phyloP scores from a whole-genome alignment of 2,888 invertebrate species.

The Steinernema scapterisci region DNA sequence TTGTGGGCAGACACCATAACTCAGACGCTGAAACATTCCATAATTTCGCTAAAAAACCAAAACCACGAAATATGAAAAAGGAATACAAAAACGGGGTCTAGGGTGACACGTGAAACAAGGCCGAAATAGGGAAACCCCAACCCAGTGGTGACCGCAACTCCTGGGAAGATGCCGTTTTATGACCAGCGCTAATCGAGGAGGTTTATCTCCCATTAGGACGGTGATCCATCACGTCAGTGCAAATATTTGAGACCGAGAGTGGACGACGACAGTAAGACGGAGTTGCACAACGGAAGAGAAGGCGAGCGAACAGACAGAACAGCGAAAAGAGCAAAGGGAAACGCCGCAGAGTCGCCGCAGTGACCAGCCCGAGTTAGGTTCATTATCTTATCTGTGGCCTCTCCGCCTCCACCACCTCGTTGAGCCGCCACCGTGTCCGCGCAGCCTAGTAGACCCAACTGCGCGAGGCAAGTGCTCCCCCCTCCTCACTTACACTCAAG shows the following conservation, averaged over 20 bases:
- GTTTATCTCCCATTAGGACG: slow-evolving; percentile 22
- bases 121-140: background rate
- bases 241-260: slow-evolving; percentile 5
- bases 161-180: slow-evolving; percentile 10
- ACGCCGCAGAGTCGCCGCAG: too few relatives aligned
- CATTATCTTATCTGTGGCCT: background rate
- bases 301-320: background rate
- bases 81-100: too few relatives aligned
- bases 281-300: slow-evolving; percentile 23
- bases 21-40: too few relatives aligned
- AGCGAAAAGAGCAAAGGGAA: too few relatives aligned
- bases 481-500: too few relatives aligned
- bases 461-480: too few relatives aligned
- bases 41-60: too few relatives aligned
- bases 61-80: too few relatives aligned
- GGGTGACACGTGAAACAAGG: too few relatives aligned
- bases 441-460: too few relatives aligned
- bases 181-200: slow-evolving; percentile 28
- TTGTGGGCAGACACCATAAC: too few relatives aligned
- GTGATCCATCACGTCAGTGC: slow-evolving; percentile 22
- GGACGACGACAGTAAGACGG: background rate
- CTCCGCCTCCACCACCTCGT: background rate
- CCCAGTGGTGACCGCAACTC: background rate
- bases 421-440: background rate
- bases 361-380: slow-evolving; percentile 25